Percentiles rank a stretch among this genome's conserved stretches.
phyloP scores from a whole-genome alignment of 2,113 vertebrate genomes.

The Neogobius melanostomus region DNA sequence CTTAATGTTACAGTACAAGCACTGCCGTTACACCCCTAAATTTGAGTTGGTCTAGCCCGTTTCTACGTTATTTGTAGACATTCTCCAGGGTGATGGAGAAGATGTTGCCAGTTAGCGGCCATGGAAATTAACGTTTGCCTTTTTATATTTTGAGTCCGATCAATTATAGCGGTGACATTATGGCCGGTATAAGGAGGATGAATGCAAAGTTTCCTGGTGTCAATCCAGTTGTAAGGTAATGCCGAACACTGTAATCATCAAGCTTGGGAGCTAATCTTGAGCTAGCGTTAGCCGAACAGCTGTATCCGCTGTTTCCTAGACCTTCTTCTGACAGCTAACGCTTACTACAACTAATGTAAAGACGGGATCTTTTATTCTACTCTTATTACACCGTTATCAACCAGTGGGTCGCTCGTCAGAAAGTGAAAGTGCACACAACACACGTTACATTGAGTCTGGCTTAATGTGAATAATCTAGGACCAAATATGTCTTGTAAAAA shows the following conservation, averaged over 20 bases:
- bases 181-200: constrained; percentile 67
- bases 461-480: too few relatives aligned
- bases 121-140: not conserved
- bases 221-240: constrained; percentile 75
- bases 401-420: not conserved
- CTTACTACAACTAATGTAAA: not conserved
- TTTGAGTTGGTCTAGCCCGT: constrained; percentile 60
- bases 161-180: constrained; percentile 18
- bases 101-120: constrained; percentile 35
- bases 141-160: constrained; percentile 16
- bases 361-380: not conserved
- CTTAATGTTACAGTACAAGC: not conserved
- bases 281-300: constrained; percentile 33
- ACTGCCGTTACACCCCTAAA: not conserved
- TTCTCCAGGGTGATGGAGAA: constrained; percentile 63
- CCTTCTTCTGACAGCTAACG: not conserved
- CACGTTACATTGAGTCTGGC: not conserved
- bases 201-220: constrained; percentile 63
- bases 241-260: constrained; percentile 9
- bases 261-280: constrained; percentile 29
- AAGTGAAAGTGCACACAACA: not conserved
- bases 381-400: not conserved
- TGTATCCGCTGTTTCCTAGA: constrained; percentile 1
- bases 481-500: too few relatives aligned
- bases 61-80: constrained; percentile 63